A percentile compares a stretch with the other conserved stretches of the same genome.
Conservation (phyloP, 2,797 vertebrate species). For the Octomys mimax region DNA sequence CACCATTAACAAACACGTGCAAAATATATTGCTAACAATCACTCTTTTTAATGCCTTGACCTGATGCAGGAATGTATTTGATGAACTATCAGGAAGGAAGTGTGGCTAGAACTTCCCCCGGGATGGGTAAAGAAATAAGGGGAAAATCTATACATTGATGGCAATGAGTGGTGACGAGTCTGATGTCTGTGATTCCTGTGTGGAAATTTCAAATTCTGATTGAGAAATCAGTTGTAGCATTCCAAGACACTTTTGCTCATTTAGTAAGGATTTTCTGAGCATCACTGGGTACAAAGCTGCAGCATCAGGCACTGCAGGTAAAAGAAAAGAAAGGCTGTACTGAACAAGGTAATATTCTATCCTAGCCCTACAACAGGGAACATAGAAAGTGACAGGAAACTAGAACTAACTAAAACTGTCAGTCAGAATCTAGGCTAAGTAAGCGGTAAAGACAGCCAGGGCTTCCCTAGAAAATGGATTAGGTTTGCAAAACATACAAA, state of each 20-base stretch:
- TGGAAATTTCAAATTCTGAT: not conserved
- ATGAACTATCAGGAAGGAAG: not conserved
- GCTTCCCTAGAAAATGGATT: conserved; percentile 27
- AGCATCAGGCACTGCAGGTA: not conserved
- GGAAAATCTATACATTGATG: not conserved
- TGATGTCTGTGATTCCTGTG: not conserved
- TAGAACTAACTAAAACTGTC: conserved; percentile 24
- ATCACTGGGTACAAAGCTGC: not conserved
- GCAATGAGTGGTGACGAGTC: not conserved
- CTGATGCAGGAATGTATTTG: not conserved
- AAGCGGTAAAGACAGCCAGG: not conserved
- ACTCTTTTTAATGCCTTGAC: not conserved
- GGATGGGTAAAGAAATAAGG: not conserved
- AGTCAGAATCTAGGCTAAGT: not conserved
- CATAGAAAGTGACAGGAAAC: not conserved
- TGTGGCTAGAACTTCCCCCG: not conserved
- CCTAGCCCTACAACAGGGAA: not conserved
- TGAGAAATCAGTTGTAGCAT: not conserved
- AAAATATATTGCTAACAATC: not conserved
- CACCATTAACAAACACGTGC: not conserved
- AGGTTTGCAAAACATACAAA: conserved; percentile 58
- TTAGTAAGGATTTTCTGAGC: not conserved
- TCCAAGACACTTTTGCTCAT: not conserved
- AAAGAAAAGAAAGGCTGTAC: not conserved
- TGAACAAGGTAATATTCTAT: not conserved